A percentile compares a stretch with the other conserved stretches of the same genome.
These are phyloP conservation scores for Sarcoramphus papa DNA, from an alignment of 2,797 vertebrate genomes.

Conservation along the genomic window DNA sequence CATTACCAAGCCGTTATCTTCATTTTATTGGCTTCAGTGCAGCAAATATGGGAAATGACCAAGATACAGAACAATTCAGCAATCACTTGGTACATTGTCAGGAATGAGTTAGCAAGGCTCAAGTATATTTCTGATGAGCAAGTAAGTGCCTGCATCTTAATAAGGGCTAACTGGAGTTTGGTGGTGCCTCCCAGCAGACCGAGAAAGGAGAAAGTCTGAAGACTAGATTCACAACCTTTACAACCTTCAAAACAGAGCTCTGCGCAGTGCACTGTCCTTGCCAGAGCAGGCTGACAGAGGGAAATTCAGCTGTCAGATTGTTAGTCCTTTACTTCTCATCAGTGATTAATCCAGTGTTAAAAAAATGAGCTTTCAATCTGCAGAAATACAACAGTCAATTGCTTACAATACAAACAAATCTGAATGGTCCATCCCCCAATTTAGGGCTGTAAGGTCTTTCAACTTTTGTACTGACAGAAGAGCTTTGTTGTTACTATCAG, in stretches of 20 bases:
- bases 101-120: not conserved
- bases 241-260: not conserved
- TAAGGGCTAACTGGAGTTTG: not conserved
- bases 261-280: not conserved
- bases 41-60: not conserved
- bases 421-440: not conserved
- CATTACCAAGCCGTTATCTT: not conserved
- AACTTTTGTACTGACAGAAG: not conserved
- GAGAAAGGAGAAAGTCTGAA: not conserved
- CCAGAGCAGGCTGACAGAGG: not conserved
- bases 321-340: not conserved
- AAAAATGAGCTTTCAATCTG: not conserved
- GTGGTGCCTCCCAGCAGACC: not conserved
- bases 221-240: not conserved
- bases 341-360: not conserved
- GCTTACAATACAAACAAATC: not conserved
- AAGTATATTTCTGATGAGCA: not conserved
- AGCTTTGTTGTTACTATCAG: not conserved
- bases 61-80: not conserved
- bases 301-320: not conserved
- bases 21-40: not conserved
- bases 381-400: not conserved
- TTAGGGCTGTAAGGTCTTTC: not conserved
- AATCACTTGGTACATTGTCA: not conserved
- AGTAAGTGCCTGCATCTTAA: not conserved